phyloP scores from a whole-genome alignment of 2,888 invertebrate species.

The Cephus runcator region DNA sequence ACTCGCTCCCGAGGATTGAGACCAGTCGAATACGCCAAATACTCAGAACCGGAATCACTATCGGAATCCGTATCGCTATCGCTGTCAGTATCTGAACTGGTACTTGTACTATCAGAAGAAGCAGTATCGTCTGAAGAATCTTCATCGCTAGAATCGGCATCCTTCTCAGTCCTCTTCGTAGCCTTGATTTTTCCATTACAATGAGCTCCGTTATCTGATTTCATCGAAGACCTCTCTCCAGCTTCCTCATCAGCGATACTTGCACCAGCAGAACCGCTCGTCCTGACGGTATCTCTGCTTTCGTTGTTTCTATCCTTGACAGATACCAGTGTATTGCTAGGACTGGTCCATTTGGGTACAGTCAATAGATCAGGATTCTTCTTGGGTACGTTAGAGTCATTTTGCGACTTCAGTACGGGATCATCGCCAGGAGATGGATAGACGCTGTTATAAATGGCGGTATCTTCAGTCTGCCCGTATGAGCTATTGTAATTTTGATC shows the following conservation, averaged over 20 bases:
- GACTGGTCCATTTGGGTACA: constrained; percentile 15
- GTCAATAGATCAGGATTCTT: constrained; percentile 1
- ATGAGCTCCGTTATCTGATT: constrained; percentile 28
- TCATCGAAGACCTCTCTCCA: constrained; percentile 47
- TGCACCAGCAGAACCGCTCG: background rate
- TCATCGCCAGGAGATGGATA: background rate
- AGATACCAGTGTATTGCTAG: background rate
- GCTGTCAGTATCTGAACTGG: constrained; percentile 14
- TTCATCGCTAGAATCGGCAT: constrained; percentile 11
- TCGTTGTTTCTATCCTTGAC: constrained; percentile 19
- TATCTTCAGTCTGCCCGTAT: background rate
- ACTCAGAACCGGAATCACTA: constrained; percentile 24
- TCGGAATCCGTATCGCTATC: constrained; percentile 47
- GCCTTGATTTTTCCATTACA: constrained; percentile 48
- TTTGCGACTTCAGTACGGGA: background rate
- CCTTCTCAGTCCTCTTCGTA: constrained; percentile 28
- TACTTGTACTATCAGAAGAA: background rate
- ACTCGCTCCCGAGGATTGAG: constrained; percentile 31
- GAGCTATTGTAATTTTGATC: background rate
- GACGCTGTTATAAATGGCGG: background rate
- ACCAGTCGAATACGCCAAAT: constrained; percentile 53
- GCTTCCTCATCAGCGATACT: constrained; percentile 31
- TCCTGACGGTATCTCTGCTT: constrained; percentile 21
- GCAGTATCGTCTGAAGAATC: background rate
- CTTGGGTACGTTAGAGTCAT: background rate